Evolutionary conservation across 2,797 vertebrate genomes (phyloP).

Genomic region (Hydrophis major): DNA sequence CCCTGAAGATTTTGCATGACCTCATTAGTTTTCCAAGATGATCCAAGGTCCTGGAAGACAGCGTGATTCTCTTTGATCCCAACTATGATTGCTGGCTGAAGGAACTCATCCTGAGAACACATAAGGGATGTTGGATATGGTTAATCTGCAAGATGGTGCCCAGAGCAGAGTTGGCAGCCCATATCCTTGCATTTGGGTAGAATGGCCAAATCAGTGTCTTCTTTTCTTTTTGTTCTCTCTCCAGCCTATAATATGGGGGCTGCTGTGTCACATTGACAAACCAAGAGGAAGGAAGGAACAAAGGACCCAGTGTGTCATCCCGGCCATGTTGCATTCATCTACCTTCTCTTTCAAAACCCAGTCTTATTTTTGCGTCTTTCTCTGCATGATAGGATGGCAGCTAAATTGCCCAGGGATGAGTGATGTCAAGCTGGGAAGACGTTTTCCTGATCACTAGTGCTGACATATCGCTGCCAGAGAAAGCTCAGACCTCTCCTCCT

Average conservation of each 20-base stretch:
- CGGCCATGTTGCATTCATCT: background rate
- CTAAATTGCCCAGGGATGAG: constrained; percentile 44
- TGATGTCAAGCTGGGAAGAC: constrained; percentile 26
- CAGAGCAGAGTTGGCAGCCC: background rate
- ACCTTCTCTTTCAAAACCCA: background rate
- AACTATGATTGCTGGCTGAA: constrained; percentile 12
- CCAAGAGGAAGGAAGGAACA: background rate
- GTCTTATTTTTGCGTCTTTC: background rate
- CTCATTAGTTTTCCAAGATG: constrained; percentile 3
- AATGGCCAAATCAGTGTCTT: background rate
- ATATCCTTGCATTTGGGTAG: background rate
- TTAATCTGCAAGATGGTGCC: background rate
- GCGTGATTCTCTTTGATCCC: constrained; percentile 23
- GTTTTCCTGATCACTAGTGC: background rate
- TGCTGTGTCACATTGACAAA: background rate
- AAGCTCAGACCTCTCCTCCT: rapidly evolving
- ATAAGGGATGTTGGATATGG: background rate
- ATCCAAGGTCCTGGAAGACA: constrained; percentile 30
- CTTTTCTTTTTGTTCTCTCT: background rate
- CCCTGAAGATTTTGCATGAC: background rate
- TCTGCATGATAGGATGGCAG: constrained; percentile 20
- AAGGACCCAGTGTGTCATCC: constrained; percentile 15
- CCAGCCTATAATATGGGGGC: background rate
- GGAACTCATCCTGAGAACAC: too few relatives aligned
- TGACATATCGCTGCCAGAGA: background rate